Percentiles rank a stretch among this genome's conserved stretches.
Evolutionary conservation across 2,888 invertebrate species (phyloP).

Genomic region (Noctua pronuba): DNA sequence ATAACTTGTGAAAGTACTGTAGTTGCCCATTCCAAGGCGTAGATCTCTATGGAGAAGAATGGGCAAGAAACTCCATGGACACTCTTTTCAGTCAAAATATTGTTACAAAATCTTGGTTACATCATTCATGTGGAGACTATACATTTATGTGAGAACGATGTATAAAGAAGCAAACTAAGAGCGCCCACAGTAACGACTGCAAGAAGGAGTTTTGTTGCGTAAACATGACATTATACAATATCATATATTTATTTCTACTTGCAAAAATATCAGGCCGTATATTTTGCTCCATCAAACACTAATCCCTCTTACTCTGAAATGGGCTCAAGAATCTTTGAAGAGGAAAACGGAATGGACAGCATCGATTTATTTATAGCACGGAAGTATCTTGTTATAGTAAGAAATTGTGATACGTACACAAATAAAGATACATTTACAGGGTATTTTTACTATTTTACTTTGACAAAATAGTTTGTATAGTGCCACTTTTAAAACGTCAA

Average conservation of each 20-base stretch:
- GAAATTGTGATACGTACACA: background rate
- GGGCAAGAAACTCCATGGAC: too few relatives aligned
- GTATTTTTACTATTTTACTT: background rate
- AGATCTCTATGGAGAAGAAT: too few relatives aligned
- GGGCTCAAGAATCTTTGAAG: constrained; percentile 25
- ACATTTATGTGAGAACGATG: too few relatives aligned
- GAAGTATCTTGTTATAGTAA: background rate
- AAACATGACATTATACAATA: background rate
- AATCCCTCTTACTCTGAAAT: constrained; percentile 37
- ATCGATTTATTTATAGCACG: constrained; percentile 32
- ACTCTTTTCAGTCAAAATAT: too few relatives aligned
- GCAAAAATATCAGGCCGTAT: constrained; percentile 13
- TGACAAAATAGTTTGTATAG: background rate
- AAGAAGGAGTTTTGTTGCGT: background rate
- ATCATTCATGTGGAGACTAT: too few relatives aligned
- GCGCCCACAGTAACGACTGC: too few relatives aligned
- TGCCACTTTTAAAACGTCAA: background rate
- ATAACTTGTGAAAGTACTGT: too few relatives aligned
- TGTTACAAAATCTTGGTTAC: too few relatives aligned
- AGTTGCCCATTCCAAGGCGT: too few relatives aligned
- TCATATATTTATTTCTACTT: background rate
- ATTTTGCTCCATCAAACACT: constrained; percentile 23
- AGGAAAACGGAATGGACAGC: constrained; percentile 39
- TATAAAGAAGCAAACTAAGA: too few relatives aligned
- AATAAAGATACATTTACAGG: background rate